Evolutionary conservation across 2,797 vertebrate species (phyloP).

Genomic region (Chiloscyllium punctatum): DNA sequence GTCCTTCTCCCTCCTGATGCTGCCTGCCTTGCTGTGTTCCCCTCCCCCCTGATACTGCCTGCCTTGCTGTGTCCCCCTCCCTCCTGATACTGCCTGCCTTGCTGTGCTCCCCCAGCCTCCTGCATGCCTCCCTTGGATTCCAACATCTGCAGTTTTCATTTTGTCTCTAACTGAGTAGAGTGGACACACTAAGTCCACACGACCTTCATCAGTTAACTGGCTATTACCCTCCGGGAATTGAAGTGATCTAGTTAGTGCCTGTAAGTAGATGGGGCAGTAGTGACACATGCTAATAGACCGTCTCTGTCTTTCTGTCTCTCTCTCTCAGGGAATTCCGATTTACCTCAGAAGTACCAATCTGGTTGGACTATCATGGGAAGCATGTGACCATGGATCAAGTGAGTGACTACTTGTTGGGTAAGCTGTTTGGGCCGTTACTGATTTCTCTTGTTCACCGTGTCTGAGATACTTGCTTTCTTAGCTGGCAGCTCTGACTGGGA

Average conservation of each 20-base stretch:
- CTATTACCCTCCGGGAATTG: background rate
- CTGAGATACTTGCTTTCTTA: background rate
- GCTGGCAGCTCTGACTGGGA: too few species aligned
- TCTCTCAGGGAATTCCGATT: conserved; percentile 80
- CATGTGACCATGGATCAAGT: conserved; percentile 84
- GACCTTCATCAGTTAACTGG: background rate
- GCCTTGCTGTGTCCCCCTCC: too few species aligned
- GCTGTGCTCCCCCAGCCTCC: too few species aligned
- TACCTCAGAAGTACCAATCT: conserved; percentile 87
- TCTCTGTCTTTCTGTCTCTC: background rate
- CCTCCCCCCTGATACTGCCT: too few species aligned
- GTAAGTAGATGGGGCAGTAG: background rate
- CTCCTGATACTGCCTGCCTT: too few species aligned
- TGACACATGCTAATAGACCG: background rate
- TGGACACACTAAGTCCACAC: background rate
- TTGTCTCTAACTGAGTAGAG: background rate
- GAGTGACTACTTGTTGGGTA: conserved; percentile 44
- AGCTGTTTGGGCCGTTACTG: background rate
- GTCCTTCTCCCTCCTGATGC: too few species aligned
- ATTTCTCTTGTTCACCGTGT: too few species aligned
- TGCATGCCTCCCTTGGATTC: too few species aligned
- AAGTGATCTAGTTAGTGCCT: background rate
- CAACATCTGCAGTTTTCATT: too few species aligned
- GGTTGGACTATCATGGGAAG: conserved; percentile 88
- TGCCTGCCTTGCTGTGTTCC: too few species aligned